These are phyloP conservation scores for Heliconius congener DNA, from an alignment of 1,140 invertebrate species.

Conservation along the genomic window DNA sequence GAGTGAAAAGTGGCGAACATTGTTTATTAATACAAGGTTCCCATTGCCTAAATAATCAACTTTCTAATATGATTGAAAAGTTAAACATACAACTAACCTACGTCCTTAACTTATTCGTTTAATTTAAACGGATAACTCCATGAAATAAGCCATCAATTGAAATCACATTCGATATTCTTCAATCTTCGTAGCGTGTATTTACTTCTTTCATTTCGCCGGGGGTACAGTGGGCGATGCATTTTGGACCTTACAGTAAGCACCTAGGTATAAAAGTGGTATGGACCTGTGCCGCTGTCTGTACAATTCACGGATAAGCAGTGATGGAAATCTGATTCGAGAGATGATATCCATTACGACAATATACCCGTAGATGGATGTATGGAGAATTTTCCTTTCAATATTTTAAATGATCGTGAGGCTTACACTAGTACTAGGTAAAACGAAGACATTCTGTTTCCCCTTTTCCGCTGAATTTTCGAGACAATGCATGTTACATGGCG, in stretches of 20 bases:
- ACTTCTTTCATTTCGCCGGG: constrained; percentile 29
- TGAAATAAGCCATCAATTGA: constrained; percentile 26
- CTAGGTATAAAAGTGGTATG: constrained; percentile 15
- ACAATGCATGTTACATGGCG: too few species aligned
- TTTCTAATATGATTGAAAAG: too few species aligned
- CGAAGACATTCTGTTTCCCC: too few species aligned
- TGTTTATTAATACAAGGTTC: too few species aligned
- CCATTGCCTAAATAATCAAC: too few species aligned
- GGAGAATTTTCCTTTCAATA: constrained; percentile 11
- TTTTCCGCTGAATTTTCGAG: too few species aligned
- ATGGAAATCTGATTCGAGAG: constrained; percentile 42
- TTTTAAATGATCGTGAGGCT: background rate
- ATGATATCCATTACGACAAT: constrained; percentile 34
- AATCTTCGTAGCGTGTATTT: constrained; percentile 33
- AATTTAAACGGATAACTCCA: background rate
- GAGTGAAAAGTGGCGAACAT: too few species aligned
- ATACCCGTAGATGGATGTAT: background rate
- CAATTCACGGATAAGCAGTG: constrained; percentile 34
- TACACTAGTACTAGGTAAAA: too few species aligned
- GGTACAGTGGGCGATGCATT: constrained; percentile 17
- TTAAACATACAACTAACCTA: background rate
- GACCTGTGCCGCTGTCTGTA: background rate
- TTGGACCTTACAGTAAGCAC: constrained; percentile 4
- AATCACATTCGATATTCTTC: constrained; percentile 34
- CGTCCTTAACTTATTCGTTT: background rate